These are phyloP conservation scores for Otus scops DNA, from an alignment of 2,797 vertebrate species.

Conservation along the genomic window DNA sequence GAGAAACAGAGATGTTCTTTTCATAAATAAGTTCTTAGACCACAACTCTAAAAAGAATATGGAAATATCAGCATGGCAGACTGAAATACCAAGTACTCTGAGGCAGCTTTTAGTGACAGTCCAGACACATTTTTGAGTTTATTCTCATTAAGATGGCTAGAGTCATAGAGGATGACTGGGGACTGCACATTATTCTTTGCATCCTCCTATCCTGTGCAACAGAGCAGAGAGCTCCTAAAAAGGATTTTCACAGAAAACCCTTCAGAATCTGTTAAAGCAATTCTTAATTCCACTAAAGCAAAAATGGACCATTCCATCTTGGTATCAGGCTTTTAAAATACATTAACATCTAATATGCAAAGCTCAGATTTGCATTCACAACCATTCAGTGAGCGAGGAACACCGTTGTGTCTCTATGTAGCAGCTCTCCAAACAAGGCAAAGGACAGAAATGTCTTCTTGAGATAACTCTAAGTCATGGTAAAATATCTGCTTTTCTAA, in stretches of 20 bases:
- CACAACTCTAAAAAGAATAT: not conserved
- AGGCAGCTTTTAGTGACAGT: not conserved
- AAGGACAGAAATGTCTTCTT: not conserved
- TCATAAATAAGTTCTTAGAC: not conserved
- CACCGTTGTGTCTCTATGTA: not conserved
- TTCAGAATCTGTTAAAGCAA: conserved; percentile 18
- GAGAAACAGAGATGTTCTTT: not conserved
- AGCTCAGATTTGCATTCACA: not conserved
- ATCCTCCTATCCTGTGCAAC: not conserved
- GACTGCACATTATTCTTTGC: not conserved
- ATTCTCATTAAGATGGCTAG: not conserved
- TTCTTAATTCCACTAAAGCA: not conserved
- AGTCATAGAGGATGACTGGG: not conserved
- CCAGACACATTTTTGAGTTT: not conserved
- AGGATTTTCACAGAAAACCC: conserved; percentile 32
- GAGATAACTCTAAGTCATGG: not conserved
- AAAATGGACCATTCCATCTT: not conserved
- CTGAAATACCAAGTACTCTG: not conserved
- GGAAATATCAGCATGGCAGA: not conserved
- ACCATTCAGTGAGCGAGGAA: not conserved
- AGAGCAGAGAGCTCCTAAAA: not conserved
- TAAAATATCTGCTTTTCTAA: conserved; percentile 14
- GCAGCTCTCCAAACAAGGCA: not conserved
- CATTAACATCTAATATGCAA: not conserved
- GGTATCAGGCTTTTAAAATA: not conserved